A percentile compares a stretch with the other conserved stretches of the same genome.
Conservation (phyloP, 2,113 vertebrate species). For the Donacobius atricapilla region DNA sequence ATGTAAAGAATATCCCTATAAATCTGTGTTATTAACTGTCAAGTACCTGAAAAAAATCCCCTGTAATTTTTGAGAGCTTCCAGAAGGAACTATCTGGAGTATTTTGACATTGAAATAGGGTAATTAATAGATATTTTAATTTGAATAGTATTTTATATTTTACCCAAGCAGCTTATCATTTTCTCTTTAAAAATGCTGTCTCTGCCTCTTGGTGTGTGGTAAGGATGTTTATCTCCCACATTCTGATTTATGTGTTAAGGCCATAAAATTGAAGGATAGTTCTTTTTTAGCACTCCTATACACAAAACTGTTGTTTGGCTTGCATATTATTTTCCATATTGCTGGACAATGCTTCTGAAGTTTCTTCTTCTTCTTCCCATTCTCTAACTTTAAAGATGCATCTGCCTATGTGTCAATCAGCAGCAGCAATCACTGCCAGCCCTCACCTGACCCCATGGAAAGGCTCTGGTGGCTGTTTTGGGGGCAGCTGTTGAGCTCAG, state of each 20-base stretch:
- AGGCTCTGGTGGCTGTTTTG: too few relatives aligned
- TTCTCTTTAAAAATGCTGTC: background rate
- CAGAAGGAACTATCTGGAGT: background rate
- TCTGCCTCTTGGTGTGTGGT: background rate
- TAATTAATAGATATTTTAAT: background rate
- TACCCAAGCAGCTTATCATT: background rate
- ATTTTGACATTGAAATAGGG: background rate
- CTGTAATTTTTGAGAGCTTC: background rate
- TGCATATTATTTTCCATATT: background rate
- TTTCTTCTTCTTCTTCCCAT: background rate
- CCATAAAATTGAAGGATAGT: background rate
- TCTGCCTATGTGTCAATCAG: background rate
- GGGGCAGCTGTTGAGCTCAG: background rate
- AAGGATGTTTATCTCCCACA: background rate
- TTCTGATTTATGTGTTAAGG: background rate
- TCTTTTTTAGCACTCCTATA: background rate
- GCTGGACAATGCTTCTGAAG: background rate
- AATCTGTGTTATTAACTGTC: background rate
- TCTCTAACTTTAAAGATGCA: background rate
- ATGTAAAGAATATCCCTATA: background rate
- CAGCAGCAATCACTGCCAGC: background rate
- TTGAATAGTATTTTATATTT: background rate
- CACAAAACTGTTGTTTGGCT: background rate
- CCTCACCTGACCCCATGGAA: fast-evolving
- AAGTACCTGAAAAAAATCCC: background rate